Evolutionary conservation across 2,888 invertebrate genomes (phyloP).

Genomic region (Stegana nigrithorax): DNA sequence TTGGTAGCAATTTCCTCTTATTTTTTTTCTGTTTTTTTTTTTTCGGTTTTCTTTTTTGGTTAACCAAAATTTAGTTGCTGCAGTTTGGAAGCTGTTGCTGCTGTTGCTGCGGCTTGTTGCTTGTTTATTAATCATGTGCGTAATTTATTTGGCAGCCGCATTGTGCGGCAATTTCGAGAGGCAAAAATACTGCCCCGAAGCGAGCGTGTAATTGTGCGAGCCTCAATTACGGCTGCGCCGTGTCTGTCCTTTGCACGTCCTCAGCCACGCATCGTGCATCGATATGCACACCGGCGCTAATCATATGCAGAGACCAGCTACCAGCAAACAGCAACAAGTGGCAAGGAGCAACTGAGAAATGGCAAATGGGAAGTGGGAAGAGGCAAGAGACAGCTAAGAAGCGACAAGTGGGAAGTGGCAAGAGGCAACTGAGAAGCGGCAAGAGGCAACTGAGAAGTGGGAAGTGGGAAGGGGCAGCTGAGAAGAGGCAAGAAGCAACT

Average conservation of each 20-base stretch:
- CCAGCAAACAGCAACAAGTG: no score
- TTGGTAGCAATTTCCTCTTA: slow-evolving; percentile 33
- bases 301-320: not conserved
- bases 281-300: not conserved
- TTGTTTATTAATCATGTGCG: slow-evolving; percentile 59
- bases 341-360: no score
- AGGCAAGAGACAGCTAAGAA: no score
- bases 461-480: no score
- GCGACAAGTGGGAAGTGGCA: no score
- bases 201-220: slow-evolving; percentile 5
- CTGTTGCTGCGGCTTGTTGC: slow-evolving; percentile 21
- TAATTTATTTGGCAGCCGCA: slow-evolving; percentile 57
- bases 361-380: no score
- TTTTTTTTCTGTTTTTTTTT: not conserved
- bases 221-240: not conserved
- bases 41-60: not conserved
- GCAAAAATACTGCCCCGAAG: slow-evolving; percentile 44
- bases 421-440: no score
- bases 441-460: no score
- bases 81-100: no score
- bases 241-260: not conserved
- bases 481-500: no score
- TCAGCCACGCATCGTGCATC: not conserved
- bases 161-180: slow-evolving; percentile 49
- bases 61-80: not conserved